phyloP scores from a whole-genome alignment of 2,888 invertebrate species.

The Pyrrhia umbra region DNA sequence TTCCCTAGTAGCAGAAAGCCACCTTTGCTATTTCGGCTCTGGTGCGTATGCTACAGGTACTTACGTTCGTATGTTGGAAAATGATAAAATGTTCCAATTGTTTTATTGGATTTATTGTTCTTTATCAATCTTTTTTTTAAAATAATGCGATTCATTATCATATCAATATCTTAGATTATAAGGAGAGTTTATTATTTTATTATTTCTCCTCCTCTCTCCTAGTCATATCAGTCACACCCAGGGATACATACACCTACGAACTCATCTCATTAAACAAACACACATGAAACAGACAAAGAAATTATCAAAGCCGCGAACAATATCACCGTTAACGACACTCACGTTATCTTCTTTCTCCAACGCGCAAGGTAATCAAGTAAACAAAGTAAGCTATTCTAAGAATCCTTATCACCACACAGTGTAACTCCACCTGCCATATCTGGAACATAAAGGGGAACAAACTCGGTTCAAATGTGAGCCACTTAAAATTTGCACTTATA shows the following conservation, averaged over 20 bases:
- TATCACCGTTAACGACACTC: constrained; percentile 4
- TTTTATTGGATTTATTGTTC: too few relatives aligned
- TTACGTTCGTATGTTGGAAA: too few relatives aligned
- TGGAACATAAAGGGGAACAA: constrained; percentile 63
- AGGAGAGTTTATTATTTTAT: too few relatives aligned
- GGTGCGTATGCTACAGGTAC: too few relatives aligned
- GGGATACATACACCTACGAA: not conserved
- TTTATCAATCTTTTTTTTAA: too few relatives aligned
- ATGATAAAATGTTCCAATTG: too few relatives aligned
- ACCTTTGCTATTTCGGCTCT: too few relatives aligned
- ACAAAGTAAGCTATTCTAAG: constrained; percentile 54
- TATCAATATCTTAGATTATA: too few relatives aligned
- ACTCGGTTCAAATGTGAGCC: constrained; percentile 73
- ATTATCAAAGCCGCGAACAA: not conserved
- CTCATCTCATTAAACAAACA: not conserved
- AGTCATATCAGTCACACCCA: too few relatives aligned
- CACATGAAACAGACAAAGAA: constrained; percentile 4
- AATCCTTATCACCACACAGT: constrained; percentile 53
- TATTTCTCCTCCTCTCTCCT: too few relatives aligned
- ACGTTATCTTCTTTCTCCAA: constrained; percentile 28
- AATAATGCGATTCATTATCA: too few relatives aligned
- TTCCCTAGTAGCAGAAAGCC: too few relatives aligned
- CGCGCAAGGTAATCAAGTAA: constrained; percentile 42
- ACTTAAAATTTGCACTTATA: constrained; percentile 78
- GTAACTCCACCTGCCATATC: constrained; percentile 70